These are phyloP conservation scores for Psittacara wagleri DNA, from an alignment of 2,113 vertebrate species.

Conservation along the genomic window DNA sequence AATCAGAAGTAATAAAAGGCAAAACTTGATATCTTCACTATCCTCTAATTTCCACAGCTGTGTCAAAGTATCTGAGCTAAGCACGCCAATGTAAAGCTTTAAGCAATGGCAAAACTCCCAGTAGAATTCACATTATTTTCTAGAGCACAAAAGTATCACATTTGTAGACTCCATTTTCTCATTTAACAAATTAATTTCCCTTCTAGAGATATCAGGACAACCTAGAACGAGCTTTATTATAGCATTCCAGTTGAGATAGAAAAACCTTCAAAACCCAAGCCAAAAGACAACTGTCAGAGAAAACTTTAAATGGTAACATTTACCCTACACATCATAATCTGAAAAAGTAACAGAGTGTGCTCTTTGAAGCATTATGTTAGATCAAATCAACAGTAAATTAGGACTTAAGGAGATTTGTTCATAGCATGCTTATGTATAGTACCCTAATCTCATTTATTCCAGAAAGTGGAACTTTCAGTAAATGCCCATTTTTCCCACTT, in stretches of 20 bases:
- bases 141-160: neutral
- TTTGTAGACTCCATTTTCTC: neutral
- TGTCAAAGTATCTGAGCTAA: neutral
- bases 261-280: neutral
- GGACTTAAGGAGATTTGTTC: neutral
- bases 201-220: neutral
- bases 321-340: neutral
- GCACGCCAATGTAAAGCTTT: neutral
- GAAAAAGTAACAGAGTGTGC: neutral
- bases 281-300: neutral
- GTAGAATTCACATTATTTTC: neutral
- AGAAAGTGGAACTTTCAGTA: neutral
- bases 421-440: neutral
- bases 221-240: neutral
- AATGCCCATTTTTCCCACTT: neutral
- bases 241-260: neutral
- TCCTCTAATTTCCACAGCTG: neutral
- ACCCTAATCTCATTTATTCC: neutral
- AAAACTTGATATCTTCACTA: neutral
- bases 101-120: neutral
- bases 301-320: neutral
- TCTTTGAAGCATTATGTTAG: slow-evolving; percentile 10
- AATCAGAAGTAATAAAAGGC: neutral
- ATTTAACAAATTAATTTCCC: neutral
- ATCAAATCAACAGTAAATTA: neutral